Evolutionary conservation across 2,797 vertebrate species (phyloP), one percentile per base, ranked within the genome.

Genomic region (Chanos chanos): DNA sequence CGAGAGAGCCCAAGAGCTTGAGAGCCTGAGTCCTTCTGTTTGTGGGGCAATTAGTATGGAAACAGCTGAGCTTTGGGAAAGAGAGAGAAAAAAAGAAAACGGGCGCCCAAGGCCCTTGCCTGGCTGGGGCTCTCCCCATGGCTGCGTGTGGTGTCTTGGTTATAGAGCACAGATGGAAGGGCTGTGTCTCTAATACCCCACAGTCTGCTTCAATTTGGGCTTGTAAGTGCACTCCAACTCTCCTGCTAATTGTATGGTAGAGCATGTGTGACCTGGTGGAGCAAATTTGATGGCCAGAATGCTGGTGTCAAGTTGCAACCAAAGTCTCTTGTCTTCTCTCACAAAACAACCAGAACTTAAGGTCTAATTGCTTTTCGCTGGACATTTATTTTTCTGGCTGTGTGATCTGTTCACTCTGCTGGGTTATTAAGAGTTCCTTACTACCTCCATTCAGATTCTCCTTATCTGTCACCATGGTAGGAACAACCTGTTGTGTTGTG

Each of bases 151-250:
- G 12, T 64, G 66, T 67, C 64, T 77, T 66, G 66, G 66, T 70
- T 77, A 68, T 64, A 49, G 61, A 64, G 70, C 75, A 72, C 75
- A 77, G 75, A 74, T 77, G 75, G 75, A 72, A 54, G 58, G 56
- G 56, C 56, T 62, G 66, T 62, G 24, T 64, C 69, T 66, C 52
- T 44, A 66, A 66, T 72, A 72, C 70, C 70, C 64, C 55, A 50
- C 72, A 74, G 69, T 74, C 70, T 70, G 72, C 66, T 74, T 74
- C 65, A 61, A 72, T 70, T 68, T 68, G 65, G 66, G 62, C 68
- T 66, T 27, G 40, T 57, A 62, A 64, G 64, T 65, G 56, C 24
- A 43, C 39, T 37, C 30, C n/a, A n/a, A 53, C 64, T 61, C 56
- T 67, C 62, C 30, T 60, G 69, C 69, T 77, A 77, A 77, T 77